These are phyloP conservation scores for Pecten maximus DNA, from an alignment of 2,888 invertebrate species.

Conservation along the genomic window DNA sequence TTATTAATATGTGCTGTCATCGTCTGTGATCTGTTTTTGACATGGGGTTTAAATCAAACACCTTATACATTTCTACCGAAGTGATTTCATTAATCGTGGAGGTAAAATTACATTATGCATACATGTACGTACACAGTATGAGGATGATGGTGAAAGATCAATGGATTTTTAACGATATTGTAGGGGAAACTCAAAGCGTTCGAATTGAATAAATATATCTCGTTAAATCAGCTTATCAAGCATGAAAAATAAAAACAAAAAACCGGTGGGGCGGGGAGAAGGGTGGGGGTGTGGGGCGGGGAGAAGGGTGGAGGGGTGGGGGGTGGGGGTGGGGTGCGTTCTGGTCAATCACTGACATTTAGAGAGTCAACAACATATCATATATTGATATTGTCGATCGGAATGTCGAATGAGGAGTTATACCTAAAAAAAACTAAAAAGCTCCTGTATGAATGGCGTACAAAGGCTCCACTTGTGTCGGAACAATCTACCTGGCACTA, in stretches of 20 bases:
- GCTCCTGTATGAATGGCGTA: background rate
- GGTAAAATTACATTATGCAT: too few relatives aligned
- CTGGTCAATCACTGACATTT: too few relatives aligned
- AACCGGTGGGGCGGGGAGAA: background rate
- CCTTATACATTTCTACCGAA: too few relatives aligned
- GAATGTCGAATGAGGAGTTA: background rate
- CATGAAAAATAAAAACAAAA: too few relatives aligned
- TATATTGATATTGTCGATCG: background rate
- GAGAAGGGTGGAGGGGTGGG: background rate
- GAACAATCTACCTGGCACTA: background rate
- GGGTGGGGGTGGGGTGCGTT: background rate
- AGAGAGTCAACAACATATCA: background rate
- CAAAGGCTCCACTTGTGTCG: background rate
- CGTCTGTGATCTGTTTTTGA: background rate
- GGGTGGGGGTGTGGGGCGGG: background rate
- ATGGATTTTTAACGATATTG: too few relatives aligned
- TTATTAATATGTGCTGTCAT: background rate
- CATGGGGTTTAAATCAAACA: background rate
- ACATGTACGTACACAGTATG: too few relatives aligned
- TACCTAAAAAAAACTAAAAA: too few relatives aligned
- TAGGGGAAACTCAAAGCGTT: too few relatives aligned
- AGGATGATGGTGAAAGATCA: too few relatives aligned
- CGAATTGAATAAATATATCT: too few relatives aligned
- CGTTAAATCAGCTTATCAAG: too few relatives aligned
- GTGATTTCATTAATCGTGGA: too few relatives aligned